phyloP scores from a whole-genome alignment of 2,888 invertebrate genomes.

The Dichetophora obliterata region DNA sequence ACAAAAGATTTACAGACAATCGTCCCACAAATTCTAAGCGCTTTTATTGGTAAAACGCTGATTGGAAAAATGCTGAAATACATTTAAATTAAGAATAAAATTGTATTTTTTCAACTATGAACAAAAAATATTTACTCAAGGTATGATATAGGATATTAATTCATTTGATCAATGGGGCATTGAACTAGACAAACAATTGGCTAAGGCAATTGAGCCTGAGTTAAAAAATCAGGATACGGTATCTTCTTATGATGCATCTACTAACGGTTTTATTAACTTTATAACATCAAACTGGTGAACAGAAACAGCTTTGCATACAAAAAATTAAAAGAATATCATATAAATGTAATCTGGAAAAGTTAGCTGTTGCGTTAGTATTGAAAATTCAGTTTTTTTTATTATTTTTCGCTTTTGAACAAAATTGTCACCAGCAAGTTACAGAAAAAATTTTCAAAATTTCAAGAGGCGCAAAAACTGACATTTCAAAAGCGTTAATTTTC shows the following conservation, averaged over 20 bases:
- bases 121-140: slow-evolving; percentile 99
- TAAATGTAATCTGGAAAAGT: neutral
- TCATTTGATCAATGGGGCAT: slow-evolving; percentile 99
- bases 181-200: slow-evolving; percentile 97
- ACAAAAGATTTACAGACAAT: slow-evolving; percentile 97
- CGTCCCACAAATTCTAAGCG: slow-evolving; percentile 97
- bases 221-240: slow-evolving; percentile 78
- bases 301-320: slow-evolving; percentile 6
- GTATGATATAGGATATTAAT: slow-evolving; percentile 99
- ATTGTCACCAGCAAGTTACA: too few species aligned
- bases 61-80: slow-evolving; percentile 57
- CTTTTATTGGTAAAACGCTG: slow-evolving; percentile 95
- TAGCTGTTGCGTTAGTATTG: too few species aligned
- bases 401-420: too few species aligned
- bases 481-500: too few species aligned
- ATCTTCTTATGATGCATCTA: slow-evolving; percentile 89
- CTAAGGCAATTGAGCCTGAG: slow-evolving; percentile 97
- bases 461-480: too few species aligned
- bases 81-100: neutral
- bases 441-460: too few species aligned
- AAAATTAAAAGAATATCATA: neutral
- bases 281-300: slow-evolving; percentile 77
- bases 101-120: slow-evolving; percentile 78
- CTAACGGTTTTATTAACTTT: slow-evolving; percentile 97
- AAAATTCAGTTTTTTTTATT: too few species aligned